Percentiles rank a stretch among this genome's conserved stretches.
Evolutionary conservation across 2,797 vertebrate genomes (phyloP).

Genomic region (Allobates femoralis): DNA sequence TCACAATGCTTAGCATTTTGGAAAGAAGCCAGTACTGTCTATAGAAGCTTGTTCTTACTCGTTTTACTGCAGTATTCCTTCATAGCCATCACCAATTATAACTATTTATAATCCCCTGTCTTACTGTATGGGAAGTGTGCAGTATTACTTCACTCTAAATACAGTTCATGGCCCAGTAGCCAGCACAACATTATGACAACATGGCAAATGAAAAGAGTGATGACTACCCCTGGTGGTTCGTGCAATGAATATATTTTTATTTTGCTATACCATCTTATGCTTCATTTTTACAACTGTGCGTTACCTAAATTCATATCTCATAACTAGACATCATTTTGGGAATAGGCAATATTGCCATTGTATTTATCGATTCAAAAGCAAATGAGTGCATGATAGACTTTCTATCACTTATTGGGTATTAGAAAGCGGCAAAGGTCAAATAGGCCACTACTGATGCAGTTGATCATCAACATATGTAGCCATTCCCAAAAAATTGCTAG

Average conservation of each 20-base stretch:
- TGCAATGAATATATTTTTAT: constrained; percentile 35
- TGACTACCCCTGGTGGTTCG: constrained; percentile 61
- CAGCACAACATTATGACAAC: constrained; percentile 45
- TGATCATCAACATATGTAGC: too few species aligned
- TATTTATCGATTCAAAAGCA: not conserved
- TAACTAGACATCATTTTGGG: not conserved
- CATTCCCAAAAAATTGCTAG: too few species aligned
- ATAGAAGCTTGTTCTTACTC: not conserved
- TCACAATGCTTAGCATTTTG: not conserved
- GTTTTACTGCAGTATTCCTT: not conserved
- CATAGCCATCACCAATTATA: not conserved
- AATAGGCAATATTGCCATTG: not conserved
- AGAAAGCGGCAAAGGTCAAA: not conserved
- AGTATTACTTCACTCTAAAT: constrained; percentile 9
- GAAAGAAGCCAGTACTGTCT: not conserved
- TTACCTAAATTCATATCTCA: not conserved
- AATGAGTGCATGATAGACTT: not conserved
- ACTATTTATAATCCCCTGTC: not conserved
- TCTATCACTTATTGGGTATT: not conserved
- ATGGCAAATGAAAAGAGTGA: constrained; percentile 51
- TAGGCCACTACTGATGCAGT: too few species aligned
- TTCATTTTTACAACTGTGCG: not conserved
- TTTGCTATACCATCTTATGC: not conserved
- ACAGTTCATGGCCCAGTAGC: constrained; percentile 13
- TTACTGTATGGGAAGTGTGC: not conserved